These are phyloP conservation scores for Hylomyscus alleni DNA, from an alignment of 2,797 vertebrate genomes.

Conservation along the genomic window DNA sequence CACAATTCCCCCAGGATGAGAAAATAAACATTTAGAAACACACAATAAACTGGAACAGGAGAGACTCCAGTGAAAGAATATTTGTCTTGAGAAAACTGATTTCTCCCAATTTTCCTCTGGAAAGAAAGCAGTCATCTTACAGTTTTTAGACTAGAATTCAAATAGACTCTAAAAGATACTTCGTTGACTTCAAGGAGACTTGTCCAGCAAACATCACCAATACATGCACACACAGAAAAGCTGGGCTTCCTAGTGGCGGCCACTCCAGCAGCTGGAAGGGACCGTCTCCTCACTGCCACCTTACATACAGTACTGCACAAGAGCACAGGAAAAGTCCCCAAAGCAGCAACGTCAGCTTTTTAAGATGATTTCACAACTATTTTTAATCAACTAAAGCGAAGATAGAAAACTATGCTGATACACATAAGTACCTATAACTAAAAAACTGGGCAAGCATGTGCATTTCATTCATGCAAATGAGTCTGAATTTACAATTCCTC, in stretches of 20 bases:
- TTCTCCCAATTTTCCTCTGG: constrained; percentile 52
- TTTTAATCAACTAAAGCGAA: constrained; percentile 57
- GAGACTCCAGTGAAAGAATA: constrained; percentile 53
- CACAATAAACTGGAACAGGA: constrained; percentile 19
- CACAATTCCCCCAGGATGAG: constrained; percentile 63
- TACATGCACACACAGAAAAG: constrained; percentile 54
- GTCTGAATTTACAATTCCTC: constrained; percentile 74
- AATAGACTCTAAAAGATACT: constrained; percentile 72
- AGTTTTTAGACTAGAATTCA: constrained; percentile 31
- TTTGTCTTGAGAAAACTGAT: neutral
- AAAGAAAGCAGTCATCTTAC: constrained; percentile 24
- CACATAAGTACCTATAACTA: constrained; percentile 65
- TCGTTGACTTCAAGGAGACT: constrained; percentile 48
- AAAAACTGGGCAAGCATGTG: constrained; percentile 66
- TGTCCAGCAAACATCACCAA: neutral
- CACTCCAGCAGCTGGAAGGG: neutral
- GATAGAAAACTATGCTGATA: constrained; percentile 53
- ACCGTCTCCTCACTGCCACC: constrained; percentile 30
- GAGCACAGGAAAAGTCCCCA: constrained; percentile 13
- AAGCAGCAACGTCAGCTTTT: constrained; percentile 56
- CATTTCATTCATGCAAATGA: constrained; percentile 80
- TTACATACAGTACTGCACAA: constrained; percentile 18
- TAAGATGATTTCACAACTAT: constrained; percentile 63
- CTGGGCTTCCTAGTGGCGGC: constrained; percentile 7
- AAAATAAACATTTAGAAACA: constrained; percentile 70